Evolutionary conservation across 2,888 invertebrate genomes (phyloP).

Genomic region (Andrena haemorrhoa): DNA sequence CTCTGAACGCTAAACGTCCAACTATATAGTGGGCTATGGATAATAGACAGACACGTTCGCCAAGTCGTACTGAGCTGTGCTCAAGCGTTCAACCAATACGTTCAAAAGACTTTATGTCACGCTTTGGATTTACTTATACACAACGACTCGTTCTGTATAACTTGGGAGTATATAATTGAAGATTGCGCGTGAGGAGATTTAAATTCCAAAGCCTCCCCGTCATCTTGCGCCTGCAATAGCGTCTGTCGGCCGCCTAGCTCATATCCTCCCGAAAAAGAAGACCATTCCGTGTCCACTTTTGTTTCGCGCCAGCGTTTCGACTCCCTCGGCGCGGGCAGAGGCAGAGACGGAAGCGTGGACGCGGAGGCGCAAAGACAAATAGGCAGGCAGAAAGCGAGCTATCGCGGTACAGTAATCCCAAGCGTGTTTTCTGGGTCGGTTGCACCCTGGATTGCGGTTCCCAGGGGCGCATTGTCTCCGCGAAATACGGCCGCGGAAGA

Average conservation of each 20-base stretch:
- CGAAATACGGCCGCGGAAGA: conserved; percentile 70
- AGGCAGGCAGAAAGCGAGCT: conserved; percentile 64
- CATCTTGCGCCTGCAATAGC: conserved; percentile 5
- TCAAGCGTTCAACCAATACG: too few species aligned
- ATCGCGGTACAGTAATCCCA: conserved; percentile 72
- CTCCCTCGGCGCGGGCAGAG: conserved; percentile 35
- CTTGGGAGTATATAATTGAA: too few species aligned
- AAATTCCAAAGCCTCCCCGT: background rate
- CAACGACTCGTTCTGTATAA: too few species aligned
- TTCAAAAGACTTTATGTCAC: too few species aligned
- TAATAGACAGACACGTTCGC: too few species aligned
- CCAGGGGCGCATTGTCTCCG: conserved; percentile 70
- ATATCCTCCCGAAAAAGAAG: background rate
- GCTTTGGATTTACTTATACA: too few species aligned
- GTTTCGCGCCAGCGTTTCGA: conserved; percentile 50
- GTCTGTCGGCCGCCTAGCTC: background rate
- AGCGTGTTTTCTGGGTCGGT: conserved; percentile 74
- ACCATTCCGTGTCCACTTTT: conserved; percentile 36
- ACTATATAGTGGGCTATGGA: too few species aligned
- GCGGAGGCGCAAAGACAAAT: conserved; percentile 60
- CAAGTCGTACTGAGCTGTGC: too few species aligned
- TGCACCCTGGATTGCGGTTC: conserved; percentile 74
- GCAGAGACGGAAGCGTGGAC: conserved; percentile 58
- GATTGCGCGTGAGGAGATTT: background rate
- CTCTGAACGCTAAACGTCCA: too few species aligned